Base-by-base conservation (phyloP, 2,113 vertebrate genomes). In the Platanista minor region DNA sequence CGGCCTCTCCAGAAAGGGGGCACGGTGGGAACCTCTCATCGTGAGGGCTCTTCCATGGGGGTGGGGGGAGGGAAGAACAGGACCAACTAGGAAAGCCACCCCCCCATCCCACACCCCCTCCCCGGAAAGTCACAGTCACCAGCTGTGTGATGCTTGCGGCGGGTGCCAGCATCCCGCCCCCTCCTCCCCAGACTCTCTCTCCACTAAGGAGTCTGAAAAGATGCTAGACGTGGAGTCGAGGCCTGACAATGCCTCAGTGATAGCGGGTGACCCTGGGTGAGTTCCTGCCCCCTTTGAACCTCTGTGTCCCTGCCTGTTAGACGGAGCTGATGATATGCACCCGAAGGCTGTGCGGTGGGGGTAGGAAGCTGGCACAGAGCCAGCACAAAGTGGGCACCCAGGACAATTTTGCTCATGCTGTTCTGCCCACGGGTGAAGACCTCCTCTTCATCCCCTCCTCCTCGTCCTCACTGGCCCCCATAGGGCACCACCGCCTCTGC, bases 1-100 rank as follows among this genome's bases (percentile, higher is more conserved):
- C 29, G 36, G 83, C 95, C 92, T 96, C 97, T 86, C 54, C 27
- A 10, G 74, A 85, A 91, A 90, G 88, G 91, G 96, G 92, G n/a
- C 4, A 5, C 13, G 2, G n/a, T 3, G 46, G 72, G 84, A 94
- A 84, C 46, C 67, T 81, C 85, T 75, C 87, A 1, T 78, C 57
- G 33, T 59, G 88, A 96, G 81, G 69, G 80, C 61, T 96, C 93
- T 82, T 72, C 95, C 90, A 67, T 4, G 7, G 57, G 6, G 39
- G 57, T 41, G 46, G 4, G 33, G 36, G 46, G 15, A 25, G 84
- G 43, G 39, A 27, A 23, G 67, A 54, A 43, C 43, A 95, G 62
- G 87, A 80, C 49, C 84, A 54, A 41, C 92, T 54, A 12, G 36
- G 90, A 91, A 29, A 93, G 84, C 67, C 78, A 27, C 52, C 81